Percentiles rank a stretch among this genome's conserved stretches.
Conservation (phyloP, 2,888 invertebrate species). For the Polia nebulosa region DNA sequence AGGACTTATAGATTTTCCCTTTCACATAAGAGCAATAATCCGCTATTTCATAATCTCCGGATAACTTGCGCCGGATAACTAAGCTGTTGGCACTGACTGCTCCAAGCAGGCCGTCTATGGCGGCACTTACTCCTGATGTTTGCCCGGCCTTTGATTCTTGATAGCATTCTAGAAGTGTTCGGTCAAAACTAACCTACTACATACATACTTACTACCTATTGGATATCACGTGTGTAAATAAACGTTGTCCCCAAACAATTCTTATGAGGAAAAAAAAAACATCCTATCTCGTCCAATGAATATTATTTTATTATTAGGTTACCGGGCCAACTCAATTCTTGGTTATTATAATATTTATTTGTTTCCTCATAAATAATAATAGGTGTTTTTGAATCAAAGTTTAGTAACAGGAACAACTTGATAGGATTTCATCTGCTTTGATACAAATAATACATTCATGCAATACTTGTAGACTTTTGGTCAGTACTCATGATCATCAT, state of each 20-base stretch:
- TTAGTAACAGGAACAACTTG: conserved; percentile 9
- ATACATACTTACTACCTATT: not conserved
- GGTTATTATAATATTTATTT: conserved; percentile 6
- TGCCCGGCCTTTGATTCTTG: no score
- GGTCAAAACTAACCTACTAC: not conserved
- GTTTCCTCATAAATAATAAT: conserved; percentile 21
- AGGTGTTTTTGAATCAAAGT: conserved; percentile 8
- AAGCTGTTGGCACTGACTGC: no score
- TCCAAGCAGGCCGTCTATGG: no score
- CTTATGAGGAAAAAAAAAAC: conserved; percentile 14
- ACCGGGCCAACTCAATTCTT: conserved; percentile 13
- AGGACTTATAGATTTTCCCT: no score
- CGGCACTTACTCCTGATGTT: no score
- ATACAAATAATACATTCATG: no score
- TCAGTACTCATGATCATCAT: no score
- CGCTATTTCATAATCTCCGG: no score
- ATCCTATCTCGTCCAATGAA: conserved; percentile 16
- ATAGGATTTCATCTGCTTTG: not conserved
- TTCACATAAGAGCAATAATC: no score
- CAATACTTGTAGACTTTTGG: no score
- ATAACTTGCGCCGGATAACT: no score
- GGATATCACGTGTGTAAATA: not conserved
- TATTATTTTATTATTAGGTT: conserved; percentile 14
- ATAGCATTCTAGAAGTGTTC: not conserved
- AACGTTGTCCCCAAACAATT: not conserved